Evolutionary conservation across 1,140 invertebrate species (phyloP), one percentile per base, ranked within the genome.

Genomic region (Eueides isabella): DNA sequence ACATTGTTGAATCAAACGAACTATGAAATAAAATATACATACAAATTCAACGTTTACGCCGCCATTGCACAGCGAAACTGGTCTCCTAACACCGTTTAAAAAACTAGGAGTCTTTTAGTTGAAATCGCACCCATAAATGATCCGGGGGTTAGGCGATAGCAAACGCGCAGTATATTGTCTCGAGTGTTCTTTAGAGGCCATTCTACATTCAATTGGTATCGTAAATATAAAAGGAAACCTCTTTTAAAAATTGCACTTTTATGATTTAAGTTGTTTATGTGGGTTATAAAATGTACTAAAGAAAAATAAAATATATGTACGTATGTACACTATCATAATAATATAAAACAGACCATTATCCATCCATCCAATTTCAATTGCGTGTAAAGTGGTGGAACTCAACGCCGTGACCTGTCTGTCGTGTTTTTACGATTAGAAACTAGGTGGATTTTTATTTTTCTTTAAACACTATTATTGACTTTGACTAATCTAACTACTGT

Each of bases 71-170:
- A 67, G 62, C 61, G 35, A 61, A 76, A 79, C 77, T 74, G 64
- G 71, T 79, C 77, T 79, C 77, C 74, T 79, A 76, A 79, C 77
- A 65, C 77, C 77, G 74, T 71, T 79, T 79, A 79, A 79, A 79
- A 79, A 79, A 79, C 77, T 79, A 73, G 63, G 44, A 71, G 77
- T 73, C 77, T 79, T 79, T 79, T 63, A 74, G 68, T 48, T 69
- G 31, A 64, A 79, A 79, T 79, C 77, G 70, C 71, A 62, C 61
- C 77, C 71, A 79, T 79, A 76, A 76, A 79, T 79, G 75, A 76
- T 79, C 68, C 73, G 77, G 71, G 71, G 71, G 66, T 79, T 76
- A 74, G 72, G 72, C 55, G 63, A 72, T 72, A 72, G 64, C 74
- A 35, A 75, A 71, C 69, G 73, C 28, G 61, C 62, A 66, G 14